phyloP scores from a whole-genome alignment of 2,888 invertebrate genomes.

The Cordilura impudica region DNA sequence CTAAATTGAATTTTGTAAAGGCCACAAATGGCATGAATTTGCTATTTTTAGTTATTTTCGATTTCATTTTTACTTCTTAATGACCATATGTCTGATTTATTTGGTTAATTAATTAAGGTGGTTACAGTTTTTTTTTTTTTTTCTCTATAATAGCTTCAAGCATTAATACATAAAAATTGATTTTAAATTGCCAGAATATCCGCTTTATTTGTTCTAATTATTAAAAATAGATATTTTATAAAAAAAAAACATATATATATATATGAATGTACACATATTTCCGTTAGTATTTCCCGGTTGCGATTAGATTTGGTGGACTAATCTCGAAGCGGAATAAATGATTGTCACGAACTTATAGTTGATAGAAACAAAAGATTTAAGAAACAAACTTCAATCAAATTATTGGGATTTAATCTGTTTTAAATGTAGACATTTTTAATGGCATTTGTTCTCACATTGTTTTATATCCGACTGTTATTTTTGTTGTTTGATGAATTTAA shows the following conservation, averaged over 20 bases:
- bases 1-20: slow-evolving; percentile 41
- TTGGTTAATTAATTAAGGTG: slow-evolving; percentile 40
- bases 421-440: too few relatives aligned
- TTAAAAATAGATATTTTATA: neutral
- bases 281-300: slow-evolving; percentile 53
- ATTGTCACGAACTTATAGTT: neutral
- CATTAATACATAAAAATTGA: slow-evolving; percentile 33
- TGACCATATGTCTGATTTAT: slow-evolving; percentile 24
- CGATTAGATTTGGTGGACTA: neutral
- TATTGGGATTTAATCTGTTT: too few relatives aligned
- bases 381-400: slow-evolving; percentile 32
- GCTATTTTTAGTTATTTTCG: slow-evolving; percentile 31
- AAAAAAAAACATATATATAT: slow-evolving; percentile 1
- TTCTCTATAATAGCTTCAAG: neutral
- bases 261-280: slow-evolving; percentile 32
- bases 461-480: too few relatives aligned
- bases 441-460: too few relatives aligned
- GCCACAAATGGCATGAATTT: slow-evolving; percentile 59
- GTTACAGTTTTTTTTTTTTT: slow-evolving; percentile 14
- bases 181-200: slow-evolving; percentile 55
- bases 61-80: slow-evolving; percentile 1
- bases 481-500: too few relatives aligned
- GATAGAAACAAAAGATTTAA: slow-evolving; percentile 36
- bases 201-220: slow-evolving; percentile 48
- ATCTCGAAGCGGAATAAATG: slow-evolving; percentile 10